Base-by-base conservation (phyloP, 30 jellyfish, hydroid and myxozoan genomes). In the Cassiopea andromeda region DNA sequence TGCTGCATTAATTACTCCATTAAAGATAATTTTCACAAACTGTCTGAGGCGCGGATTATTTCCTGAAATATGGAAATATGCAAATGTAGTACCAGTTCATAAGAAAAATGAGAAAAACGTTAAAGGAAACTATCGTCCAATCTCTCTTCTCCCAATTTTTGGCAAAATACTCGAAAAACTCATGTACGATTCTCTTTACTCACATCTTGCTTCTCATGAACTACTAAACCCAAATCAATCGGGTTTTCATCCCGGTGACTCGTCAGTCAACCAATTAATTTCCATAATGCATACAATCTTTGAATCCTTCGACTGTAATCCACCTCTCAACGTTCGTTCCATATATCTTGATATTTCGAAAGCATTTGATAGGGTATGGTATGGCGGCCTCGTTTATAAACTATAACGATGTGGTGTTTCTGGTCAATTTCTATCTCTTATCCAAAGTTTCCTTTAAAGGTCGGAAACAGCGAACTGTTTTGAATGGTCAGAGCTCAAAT, bases 331-430 rank as follows among this genome's bases (percentile, higher is more conserved):
- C 54, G 82, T 44, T 43, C 82, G 81, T n/a, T 81, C 90, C 8
- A 82, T 81, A 48, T 81, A 69, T 81, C 90, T 81, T 61, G 90
- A 81, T 50, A 81, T 61, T 60, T 66, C 90, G 70, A 81, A 81
- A 81, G 90, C 90, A 81, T 81, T 81, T 81, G 90, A 81, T 48
- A 81, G 70, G 90, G 90, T 81, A n/a, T 81, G 81, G 90, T 70
- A 81, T 66, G 90, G 48, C 2, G 90, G 81, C 45, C 69, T 67
- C 43, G 48, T 81, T 66, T 81, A 38, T 60, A 81, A 81, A 66
- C 81, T 67, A 60, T 17, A 66, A 17, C 82, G 90, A 38, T 81
- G 90, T 67, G 90, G 82, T 47, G 81, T 81, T 44, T 66, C 90
- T 17, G 90, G 90, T 46, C 66, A 81, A 43, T 47, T 81, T 44